These are phyloP conservation scores for Coracias cyanogaster DNA, from an alignment of 2,797 vertebrate species.

Conservation along the genomic window DNA sequence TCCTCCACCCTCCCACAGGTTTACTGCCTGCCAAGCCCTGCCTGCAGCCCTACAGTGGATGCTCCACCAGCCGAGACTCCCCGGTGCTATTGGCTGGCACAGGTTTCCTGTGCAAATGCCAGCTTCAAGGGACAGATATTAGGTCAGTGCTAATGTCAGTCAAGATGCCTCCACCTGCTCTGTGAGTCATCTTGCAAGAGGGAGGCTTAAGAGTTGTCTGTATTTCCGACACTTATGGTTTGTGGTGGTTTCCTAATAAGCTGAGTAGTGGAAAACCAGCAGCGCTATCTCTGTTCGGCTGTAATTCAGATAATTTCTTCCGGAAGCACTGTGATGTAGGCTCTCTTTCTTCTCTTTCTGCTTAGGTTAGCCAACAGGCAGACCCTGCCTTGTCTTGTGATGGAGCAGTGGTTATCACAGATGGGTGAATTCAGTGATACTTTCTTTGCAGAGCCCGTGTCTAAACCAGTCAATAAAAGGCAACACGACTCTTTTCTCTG, in stretches of 20 bases:
- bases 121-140: background rate
- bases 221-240: background rate
- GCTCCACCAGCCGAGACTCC: background rate
- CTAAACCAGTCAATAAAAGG: background rate
- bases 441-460: background rate
- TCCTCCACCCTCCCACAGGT: background rate
- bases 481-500: background rate
- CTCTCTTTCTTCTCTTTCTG: background rate
- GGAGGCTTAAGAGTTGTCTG: background rate
- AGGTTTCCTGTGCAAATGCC: background rate
- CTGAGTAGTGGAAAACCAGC: background rate
- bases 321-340: background rate
- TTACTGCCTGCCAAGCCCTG: background rate
- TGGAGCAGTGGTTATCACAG: background rate
- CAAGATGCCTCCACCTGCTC: background rate
- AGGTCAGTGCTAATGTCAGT: background rate
- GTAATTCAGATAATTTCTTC: background rate
- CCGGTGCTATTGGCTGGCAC: accelerated
- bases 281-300: accelerated
- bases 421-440: accelerated
- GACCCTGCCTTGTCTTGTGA: accelerated
- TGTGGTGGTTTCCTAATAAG: background rate
- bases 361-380: background rate
- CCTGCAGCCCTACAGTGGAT: background rate
- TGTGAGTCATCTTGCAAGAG: background rate